Conservation (phyloP, 2,797 vertebrate species). For the Tragopan temminckii region DNA sequence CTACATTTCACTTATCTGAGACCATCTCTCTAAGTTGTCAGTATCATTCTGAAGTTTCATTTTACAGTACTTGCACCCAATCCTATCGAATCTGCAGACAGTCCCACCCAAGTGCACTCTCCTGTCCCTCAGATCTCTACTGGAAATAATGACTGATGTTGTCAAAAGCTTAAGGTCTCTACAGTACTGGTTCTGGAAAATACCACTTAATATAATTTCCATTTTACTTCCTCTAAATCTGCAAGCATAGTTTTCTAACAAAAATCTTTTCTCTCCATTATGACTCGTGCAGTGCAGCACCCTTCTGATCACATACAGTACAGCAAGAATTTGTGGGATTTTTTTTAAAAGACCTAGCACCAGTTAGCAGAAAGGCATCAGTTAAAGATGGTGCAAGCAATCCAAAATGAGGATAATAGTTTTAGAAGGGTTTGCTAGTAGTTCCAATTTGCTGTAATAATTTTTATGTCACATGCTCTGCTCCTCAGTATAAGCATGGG, state of each 20-base stretch:
- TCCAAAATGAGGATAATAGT: background rate
- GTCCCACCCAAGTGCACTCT: background rate
- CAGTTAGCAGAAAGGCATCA: background rate
- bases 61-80: background rate
- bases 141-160: background rate
- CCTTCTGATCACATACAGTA: background rate
- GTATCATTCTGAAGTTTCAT: background rate
- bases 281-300: background rate
- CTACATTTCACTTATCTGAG: background rate
- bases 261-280: background rate
- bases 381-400: background rate
- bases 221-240: background rate
- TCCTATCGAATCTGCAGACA: background rate
- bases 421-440: background rate
- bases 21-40: background rate
- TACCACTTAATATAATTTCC: background rate
- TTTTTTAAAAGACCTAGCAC: background rate
- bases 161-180: background rate
- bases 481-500: background rate
- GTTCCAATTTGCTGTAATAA: background rate
- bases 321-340: background rate
- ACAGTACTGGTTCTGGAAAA: background rate
- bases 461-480: background rate
- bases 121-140: background rate
- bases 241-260: accelerated